Conservation (phyloP, 1,140 invertebrate species). For the Ceratitis capitata region DNA sequence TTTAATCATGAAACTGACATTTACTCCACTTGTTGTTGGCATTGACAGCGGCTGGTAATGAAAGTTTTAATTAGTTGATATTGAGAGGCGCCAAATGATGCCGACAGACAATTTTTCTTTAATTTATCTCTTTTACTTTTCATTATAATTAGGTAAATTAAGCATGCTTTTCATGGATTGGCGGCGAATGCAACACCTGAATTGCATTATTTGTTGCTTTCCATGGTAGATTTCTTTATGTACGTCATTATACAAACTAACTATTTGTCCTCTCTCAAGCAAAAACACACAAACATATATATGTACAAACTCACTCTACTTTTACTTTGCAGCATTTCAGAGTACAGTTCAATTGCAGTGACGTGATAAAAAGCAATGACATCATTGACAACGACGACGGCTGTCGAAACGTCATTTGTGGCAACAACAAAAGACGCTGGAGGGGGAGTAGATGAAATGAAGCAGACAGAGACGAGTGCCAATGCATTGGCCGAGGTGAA, state of each 20-base stretch:
- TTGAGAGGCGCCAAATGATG: neutral
- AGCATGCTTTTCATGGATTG: neutral
- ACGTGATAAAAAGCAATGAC: constrained; percentile 39
- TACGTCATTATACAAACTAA: neutral
- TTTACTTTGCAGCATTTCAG: no score
- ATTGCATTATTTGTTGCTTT: neutral
- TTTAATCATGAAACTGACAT: neutral
- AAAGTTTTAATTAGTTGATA: constrained; percentile 11
- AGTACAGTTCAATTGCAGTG: constrained; percentile 37
- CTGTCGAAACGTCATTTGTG: constrained; percentile 18
- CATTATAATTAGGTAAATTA: constrained; percentile 5
- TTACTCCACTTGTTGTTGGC: neutral
- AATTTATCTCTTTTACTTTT: no score
- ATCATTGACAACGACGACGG: constrained; percentile 25
- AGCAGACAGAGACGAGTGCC: neutral
- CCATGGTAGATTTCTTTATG: neutral
- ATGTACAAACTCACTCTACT: neutral
- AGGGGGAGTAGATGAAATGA: neutral
- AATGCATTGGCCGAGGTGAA: neutral
- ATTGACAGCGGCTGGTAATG: neutral
- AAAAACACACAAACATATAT: neutral
- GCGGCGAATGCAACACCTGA: neutral
- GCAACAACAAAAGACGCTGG: constrained; percentile 1
- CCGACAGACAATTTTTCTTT: neutral
- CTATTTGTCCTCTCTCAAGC: neutral